Base-by-base conservation (phyloP, 1,140 invertebrate species). In the Philotrypesis tridentata region DNA sequence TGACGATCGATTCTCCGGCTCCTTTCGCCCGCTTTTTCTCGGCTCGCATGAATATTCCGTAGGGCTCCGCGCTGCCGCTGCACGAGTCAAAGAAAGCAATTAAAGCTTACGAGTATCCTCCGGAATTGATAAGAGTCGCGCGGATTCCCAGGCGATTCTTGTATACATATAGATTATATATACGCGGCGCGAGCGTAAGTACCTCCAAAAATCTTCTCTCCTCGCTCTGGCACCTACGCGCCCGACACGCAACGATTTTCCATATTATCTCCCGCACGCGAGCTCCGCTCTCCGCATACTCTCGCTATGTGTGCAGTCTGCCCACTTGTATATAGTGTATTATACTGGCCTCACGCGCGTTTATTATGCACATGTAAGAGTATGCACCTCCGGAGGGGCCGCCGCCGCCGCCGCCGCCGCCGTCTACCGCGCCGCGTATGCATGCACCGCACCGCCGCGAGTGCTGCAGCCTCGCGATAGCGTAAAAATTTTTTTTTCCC, bases 261-360 rank as follows among this genome's bases (percentile, higher is more conserved):
- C 76, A 78, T 68, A 78, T 55, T 68, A 78, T 68, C 76, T 78
- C 33, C 40, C 76, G 67, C 74, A 40, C 65, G 76, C 68, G 40
- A 25, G 21, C 48, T 14, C 48, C 6, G 48, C 48, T 17, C 43
- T 17, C 4, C 12, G 12, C 40, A 48, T 14, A 48, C 43, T 14
- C 43, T n/a, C n/a, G n/a, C n/a, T n/a, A n/a, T n/a, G n/a, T n/a
- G n/a, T n/a, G n/a, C n/a, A n/a, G n/a, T n/a, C n/a, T n/a, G n/a
- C n/a, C n/a, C n/a, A n/a, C n/a, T n/a, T n/a, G n/a, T n/a, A n/a
- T n/a, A n/a, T n/a, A n/a, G n/a, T n/a, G n/a, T n/a, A n/a, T n/a
- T n/a, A n/a, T n/a, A n/a, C n/a, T n/a, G n/a, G n/a, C n/a, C n/a
- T n/a, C n/a, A n/a, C n/a, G n/a, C n/a, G n/a, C n/a, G n/a, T n/a